phyloP scores from a whole-genome alignment of 1,140 invertebrate species.

The Drosophila lini region DNA sequence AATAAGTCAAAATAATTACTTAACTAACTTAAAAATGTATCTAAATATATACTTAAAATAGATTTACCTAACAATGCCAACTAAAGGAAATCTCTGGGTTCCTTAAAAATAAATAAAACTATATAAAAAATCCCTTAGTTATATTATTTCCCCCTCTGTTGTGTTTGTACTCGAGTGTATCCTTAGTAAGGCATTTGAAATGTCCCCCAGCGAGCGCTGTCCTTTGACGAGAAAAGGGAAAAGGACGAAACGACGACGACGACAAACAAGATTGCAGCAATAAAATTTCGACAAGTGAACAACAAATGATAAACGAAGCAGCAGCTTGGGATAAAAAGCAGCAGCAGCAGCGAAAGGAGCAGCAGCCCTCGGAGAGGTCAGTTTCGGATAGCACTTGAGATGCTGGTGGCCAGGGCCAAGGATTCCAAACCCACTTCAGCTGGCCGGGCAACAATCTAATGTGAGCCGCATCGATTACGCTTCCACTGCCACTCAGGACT shows the following conservation, averaged over 20 bases:
- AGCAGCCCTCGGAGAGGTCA: conserved; percentile 40
- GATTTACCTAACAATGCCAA: not conserved
- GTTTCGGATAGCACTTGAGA: conserved; percentile 56
- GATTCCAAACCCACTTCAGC: conserved; percentile 36
- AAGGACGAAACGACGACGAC: conserved; percentile 57
- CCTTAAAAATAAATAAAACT: not conserved
- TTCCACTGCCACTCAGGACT: conserved; percentile 32
- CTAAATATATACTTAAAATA: not conserved
- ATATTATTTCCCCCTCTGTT: not conserved
- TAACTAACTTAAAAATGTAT: not conserved
- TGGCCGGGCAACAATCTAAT: conserved; percentile 51
- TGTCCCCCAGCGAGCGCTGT: conserved; percentile 63
- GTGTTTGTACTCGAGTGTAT: conserved; percentile 16
- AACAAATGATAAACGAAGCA: conserved; percentile 82
- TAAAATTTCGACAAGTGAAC: conserved; percentile 83
- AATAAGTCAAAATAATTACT: too few species aligned
- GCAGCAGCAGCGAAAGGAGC: conserved; percentile 38
- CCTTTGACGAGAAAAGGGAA: conserved; percentile 52
- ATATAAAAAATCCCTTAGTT: not conserved
- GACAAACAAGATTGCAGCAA: conserved; percentile 82
- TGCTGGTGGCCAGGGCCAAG: conserved; percentile 48
- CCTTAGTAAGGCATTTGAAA: conserved; percentile 48
- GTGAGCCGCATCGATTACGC: conserved; percentile 75
- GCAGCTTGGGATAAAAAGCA: conserved; percentile 70
- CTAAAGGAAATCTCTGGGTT: not conserved